phyloP scores from a whole-genome alignment of 2,113 vertebrate species.

The Gadus macrocephalus region DNA sequence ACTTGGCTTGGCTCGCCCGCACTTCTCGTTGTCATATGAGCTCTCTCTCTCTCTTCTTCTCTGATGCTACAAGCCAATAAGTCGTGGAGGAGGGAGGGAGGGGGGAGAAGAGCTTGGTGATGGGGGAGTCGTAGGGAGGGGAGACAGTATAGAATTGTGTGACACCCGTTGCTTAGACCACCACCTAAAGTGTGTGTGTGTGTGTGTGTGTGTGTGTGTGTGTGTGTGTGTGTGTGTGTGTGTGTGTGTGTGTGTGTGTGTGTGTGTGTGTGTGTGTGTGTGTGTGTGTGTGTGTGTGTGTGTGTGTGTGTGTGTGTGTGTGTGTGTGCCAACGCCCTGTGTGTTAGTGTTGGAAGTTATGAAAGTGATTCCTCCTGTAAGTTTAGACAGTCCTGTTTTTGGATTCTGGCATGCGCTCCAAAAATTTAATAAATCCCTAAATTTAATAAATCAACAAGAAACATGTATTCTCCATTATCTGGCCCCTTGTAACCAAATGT shows the following conservation, averaged over 20 bases:
- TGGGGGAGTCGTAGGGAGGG: neutral
- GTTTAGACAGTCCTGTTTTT: too few species aligned
- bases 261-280: conserved; percentile 1
- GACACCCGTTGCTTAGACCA: conserved; percentile 47
- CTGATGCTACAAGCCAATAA: neutral
- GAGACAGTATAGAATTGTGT: conserved; percentile 25
- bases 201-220: conserved; percentile 1
- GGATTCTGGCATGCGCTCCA: too few species aligned
- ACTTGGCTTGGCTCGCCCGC: neutral
- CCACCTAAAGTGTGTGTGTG: conserved; percentile 42
- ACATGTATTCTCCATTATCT: neutral
- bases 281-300: conserved; percentile 1
- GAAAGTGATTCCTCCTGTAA: too few species aligned
- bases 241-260: conserved; percentile 1
- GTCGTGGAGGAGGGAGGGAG: too few species aligned
- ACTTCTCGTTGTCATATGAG: neutral
- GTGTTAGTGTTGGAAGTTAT: too few species aligned
- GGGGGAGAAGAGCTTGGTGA: too few species aligned
- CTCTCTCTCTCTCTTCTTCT: neutral
- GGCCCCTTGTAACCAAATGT: conserved; percentile 30
- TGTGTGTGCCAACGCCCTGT: too few species aligned
- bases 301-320: neutral
- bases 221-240: conserved; percentile 1
- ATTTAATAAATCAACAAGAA: too few species aligned
- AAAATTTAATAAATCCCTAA: too few species aligned